Conservation (phyloP, 2,888 invertebrate genomes). For the Tethea ocularis region DNA sequence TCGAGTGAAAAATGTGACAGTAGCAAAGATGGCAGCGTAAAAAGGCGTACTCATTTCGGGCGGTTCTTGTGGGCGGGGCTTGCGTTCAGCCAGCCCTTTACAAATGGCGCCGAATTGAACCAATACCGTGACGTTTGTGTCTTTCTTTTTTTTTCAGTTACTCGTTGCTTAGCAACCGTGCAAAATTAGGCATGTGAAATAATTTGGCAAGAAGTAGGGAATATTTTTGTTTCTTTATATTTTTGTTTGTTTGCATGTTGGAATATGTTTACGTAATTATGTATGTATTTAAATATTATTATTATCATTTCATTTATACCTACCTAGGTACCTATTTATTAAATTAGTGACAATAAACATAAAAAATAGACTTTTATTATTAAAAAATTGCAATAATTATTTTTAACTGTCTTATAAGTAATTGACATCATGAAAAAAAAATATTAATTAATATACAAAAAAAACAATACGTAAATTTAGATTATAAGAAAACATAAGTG, state of each 20-base stretch:
- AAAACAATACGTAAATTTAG: too few relatives aligned
- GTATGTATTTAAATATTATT: too few relatives aligned
- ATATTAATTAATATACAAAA: too few relatives aligned
- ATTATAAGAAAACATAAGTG: too few relatives aligned
- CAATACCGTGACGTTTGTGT: conserved; percentile 60
- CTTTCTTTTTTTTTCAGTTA: conserved; percentile 47
- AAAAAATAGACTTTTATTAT: too few relatives aligned
- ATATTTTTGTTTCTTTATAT: not conserved
- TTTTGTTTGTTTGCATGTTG: not conserved
- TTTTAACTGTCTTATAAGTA: too few relatives aligned
- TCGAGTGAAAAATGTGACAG: conserved; percentile 51
- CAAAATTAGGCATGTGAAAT: conserved; percentile 17
- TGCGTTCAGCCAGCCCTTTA: conserved; percentile 64
- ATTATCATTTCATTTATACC: too few relatives aligned
- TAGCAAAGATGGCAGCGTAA: conserved; percentile 65
- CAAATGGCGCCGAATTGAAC: conserved; percentile 79
- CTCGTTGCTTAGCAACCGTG: conserved; percentile 42
- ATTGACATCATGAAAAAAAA: too few relatives aligned
- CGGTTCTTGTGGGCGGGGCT: conserved; percentile 64
- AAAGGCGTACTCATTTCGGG: conserved; percentile 58
- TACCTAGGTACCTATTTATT: not conserved
- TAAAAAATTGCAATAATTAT: too few relatives aligned
- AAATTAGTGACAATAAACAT: too few relatives aligned
- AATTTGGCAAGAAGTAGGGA: not conserved
- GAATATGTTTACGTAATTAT: too few relatives aligned